phyloP scores from a whole-genome alignment of 2,888 invertebrate genomes.

The Aquatica leii region DNA sequence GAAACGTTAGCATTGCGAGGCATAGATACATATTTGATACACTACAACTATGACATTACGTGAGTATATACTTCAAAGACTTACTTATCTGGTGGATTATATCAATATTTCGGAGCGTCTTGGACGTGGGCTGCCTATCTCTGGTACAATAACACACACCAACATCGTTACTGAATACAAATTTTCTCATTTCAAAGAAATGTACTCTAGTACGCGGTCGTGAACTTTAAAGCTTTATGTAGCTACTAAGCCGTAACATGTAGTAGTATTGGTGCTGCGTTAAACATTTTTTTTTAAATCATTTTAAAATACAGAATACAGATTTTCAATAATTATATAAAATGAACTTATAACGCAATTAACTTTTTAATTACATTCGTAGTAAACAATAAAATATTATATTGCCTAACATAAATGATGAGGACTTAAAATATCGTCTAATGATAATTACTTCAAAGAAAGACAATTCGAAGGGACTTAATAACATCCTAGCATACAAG shows the following conservation, averaged over 20 bases:
- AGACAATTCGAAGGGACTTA: conserved; percentile 44
- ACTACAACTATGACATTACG: conserved; percentile 27
- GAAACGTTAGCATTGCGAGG: conserved; percentile 5
- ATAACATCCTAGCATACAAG: conserved; percentile 37
- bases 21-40: conserved; percentile 18
- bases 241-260: conserved; percentile 25
- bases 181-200: conserved; percentile 57
- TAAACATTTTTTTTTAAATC: conserved; percentile 19
- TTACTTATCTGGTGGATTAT: conserved; percentile 57
- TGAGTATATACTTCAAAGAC: conserved; percentile 41
- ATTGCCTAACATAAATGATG: conserved; percentile 1
- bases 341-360: neutral
- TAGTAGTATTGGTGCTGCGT: conserved; percentile 17
- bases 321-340: neutral
- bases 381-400: neutral
- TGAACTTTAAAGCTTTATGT: conserved; percentile 41
- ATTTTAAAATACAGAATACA: conserved; percentile 21
- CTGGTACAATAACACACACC: conserved; percentile 50
- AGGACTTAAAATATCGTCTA: conserved; percentile 39
- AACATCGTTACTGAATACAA: conserved; percentile 55
- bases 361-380: neutral
- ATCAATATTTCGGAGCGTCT: conserved; percentile 57
- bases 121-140: conserved; percentile 58
- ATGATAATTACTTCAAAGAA: conserved; percentile 48
- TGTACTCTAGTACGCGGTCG: conserved; percentile 47